Percentiles rank a stretch among this genome's conserved stretches.
Evolutionary conservation across 2,113 vertebrate species (phyloP).

Genomic region (Carassius gibelio): DNA sequence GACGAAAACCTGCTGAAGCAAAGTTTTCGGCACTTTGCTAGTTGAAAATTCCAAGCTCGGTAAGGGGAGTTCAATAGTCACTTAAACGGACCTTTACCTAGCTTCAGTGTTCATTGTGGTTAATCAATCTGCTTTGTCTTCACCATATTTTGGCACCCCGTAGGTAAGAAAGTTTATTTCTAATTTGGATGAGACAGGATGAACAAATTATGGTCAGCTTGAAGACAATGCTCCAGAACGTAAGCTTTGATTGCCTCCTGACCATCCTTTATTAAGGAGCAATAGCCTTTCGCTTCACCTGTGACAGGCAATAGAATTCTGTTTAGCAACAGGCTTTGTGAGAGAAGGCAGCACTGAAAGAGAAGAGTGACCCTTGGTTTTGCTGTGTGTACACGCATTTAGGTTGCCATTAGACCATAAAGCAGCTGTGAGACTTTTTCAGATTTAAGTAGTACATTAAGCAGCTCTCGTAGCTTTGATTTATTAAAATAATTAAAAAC

Average conservation of each 20-base stretch:
- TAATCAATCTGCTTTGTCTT: slow-evolving; percentile 67
- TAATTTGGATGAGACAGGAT: slow-evolving; percentile 67
- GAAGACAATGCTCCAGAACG: slow-evolving; percentile 56
- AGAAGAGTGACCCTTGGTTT: slow-evolving; percentile 38
- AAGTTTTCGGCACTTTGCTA: slow-evolving; percentile 40
- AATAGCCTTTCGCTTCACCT: slow-evolving; percentile 56
- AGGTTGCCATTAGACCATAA: slow-evolving; percentile 32
- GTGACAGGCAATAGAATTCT: slow-evolving; percentile 61
- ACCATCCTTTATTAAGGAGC: slow-evolving; percentile 67
- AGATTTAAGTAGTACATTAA: not conserved
- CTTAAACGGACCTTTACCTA: slow-evolving; percentile 54
- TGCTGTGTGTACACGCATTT: slow-evolving; percentile 31
- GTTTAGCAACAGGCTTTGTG: slow-evolving; percentile 48
- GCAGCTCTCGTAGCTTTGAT: slow-evolving; percentile 14
- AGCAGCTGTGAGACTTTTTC: not conserved
- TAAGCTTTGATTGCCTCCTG: slow-evolving; percentile 64
- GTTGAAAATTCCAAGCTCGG: slow-evolving; percentile 51
- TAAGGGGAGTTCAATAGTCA: slow-evolving; percentile 50
- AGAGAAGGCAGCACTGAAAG: slow-evolving; percentile 51
- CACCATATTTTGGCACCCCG: slow-evolving; percentile 34
- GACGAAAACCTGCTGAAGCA: slow-evolving; percentile 5
- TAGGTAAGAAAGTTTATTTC: slow-evolving; percentile 58
- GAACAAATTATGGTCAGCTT: slow-evolving; percentile 68
- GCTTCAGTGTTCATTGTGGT: slow-evolving; percentile 56
- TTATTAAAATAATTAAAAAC: slow-evolving; percentile 26